phyloP scores from a whole-genome alignment of 2,797 vertebrate genomes.

The Sorex maritimensis region DNA sequence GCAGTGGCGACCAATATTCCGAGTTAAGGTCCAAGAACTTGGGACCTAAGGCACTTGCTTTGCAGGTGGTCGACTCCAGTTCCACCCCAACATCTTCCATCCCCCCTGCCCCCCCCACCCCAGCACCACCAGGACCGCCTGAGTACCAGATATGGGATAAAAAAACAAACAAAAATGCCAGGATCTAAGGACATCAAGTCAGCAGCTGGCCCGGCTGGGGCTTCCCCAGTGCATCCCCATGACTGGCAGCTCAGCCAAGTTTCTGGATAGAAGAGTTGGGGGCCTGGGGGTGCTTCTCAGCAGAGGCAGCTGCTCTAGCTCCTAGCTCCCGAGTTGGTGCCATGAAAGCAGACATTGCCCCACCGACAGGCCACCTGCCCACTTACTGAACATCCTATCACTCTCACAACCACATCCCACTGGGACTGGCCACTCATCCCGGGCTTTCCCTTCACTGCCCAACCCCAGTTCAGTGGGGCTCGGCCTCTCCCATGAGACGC shows the following conservation, averaged over 20 bases:
- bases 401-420: background rate
- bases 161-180: background rate
- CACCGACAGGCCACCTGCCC: accelerated
- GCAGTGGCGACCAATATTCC: background rate
- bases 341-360: background rate
- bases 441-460: background rate
- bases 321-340: background rate
- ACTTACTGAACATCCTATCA: background rate
- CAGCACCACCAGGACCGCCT: background rate
- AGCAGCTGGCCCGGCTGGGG: background rate
- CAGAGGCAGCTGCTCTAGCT: background rate
- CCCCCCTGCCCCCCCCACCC: background rate
- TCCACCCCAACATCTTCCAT: no score
- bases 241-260: background rate
- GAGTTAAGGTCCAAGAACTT: background rate
- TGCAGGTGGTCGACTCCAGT: no score
- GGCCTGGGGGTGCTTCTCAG: background rate
- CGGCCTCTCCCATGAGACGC: background rate
- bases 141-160: background rate
- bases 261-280: background rate
- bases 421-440: no score
- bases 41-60: no score
- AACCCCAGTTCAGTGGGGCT: background rate
- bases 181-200: background rate
- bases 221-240: background rate